Base-by-base conservation (phyloP, 2,888 invertebrate genomes). In the Aphidoletes aphidimyza region DNA sequence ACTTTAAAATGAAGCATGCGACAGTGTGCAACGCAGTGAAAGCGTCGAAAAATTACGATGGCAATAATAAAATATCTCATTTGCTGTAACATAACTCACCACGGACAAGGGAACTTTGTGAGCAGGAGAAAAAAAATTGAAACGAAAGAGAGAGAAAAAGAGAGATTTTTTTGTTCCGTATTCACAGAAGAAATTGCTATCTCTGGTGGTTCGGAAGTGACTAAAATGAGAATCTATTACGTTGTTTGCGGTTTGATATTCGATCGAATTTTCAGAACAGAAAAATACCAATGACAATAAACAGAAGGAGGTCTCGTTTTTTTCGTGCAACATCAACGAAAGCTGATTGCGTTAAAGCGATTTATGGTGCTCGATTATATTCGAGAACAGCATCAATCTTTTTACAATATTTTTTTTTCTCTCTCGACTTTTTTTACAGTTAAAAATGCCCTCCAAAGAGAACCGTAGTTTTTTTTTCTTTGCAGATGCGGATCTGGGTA, bases 41-140 rank as follows among this genome's bases (percentile, higher is more conserved):
- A 11, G 19, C 9, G 54, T 54, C 54, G 54, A 54, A 54, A 54
- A 54, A 54, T 54, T 54, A 54, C 54, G 54, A 54, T 54, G 9
- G 54, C 54, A 54, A 54, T 54, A 54, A 54, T 54, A 54, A 54
- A 54, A 54, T 54, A 54, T 54, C 54, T 54, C 54, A 54, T 54
- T 54, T 54, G 54, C 54, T 54, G 54, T 3, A 54, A 54, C 54
- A 54, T 54, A 54, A 54, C 22, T 54, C 22, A 54, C 54, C 54
- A n/a, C 14, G 54, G 22, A 54, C 47, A 19, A 47, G 47, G 19
- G 19, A 9, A 14, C n/a, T 22, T 22, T 14, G 54, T 22, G 2
- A 22, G 3, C n/a, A 22, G 2, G 14, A 54, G 54, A 54, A 22
- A 3, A 54, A 22, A 54, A 54, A n/a, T 22, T 22, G 22, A 54